Base-by-base conservation (phyloP, 2,797 vertebrate species). In the Pteronotus mesoamericanus region DNA sequence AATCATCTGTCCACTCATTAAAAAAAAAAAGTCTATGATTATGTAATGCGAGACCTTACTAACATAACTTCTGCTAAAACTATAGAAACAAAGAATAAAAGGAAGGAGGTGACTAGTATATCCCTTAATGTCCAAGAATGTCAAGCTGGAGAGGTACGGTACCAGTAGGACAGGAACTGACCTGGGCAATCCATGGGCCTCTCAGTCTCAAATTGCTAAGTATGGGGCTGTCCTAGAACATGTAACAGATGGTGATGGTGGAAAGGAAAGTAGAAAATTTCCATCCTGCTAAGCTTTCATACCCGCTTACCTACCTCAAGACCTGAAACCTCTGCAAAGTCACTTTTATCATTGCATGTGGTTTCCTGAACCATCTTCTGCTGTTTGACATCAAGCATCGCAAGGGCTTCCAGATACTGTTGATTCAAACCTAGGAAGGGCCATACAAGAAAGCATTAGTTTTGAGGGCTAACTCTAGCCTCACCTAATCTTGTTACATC, bases 341-440 rank as follows among this genome's bases (percentile, higher is more conserved):
- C 96, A 72, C 93, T 97, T 90, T 86, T 97, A 94, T 93, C 97
- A 4, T 98, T 94, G 2, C 97, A 98, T 90, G 98, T 96, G 39
- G 97, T 99, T 72, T 98, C 98, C 97, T 98, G 98, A 94, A 99
- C 98, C 77, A 97, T 96, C 78, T 98, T 99, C 98, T 99, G 99
- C 90, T 99, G 98, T 77, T 98, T 98, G 89, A 98, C 92, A 74
- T 98, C 99, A 24, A 99, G 98, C 98, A 99, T 98, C 46, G 99
- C 98, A 12, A 99, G 97, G 46, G 99, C 98, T 98, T 99, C 99
- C 97, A 99, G 94, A 96, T 98, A 99, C 96, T 99, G 99, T 82
- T 98, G 99, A 90, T 98, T 99, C 83, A 99, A 87, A 95, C 98
- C 99, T 99, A 88, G 15, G 95, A 97, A 95, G 94, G 32, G 92